These are phyloP conservation scores for Gallinago solitaria DNA, from an alignment of 2,797 vertebrate genomes.

Conservation along the genomic window DNA sequence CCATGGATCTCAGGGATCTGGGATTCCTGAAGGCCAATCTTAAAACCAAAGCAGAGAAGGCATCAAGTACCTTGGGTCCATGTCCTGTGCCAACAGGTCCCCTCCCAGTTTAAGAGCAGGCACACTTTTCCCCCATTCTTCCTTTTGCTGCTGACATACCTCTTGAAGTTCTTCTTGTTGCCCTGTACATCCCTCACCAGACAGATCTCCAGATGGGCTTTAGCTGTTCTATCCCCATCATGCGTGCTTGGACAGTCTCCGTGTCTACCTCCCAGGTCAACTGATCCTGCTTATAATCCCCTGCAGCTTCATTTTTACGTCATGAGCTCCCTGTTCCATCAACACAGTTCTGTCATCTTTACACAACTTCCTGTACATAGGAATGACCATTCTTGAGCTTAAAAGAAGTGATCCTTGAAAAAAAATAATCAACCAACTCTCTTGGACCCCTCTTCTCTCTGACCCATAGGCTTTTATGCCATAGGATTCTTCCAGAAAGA, in stretches of 20 bases:
- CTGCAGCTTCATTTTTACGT: neutral
- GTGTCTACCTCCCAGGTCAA: neutral
- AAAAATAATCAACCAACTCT: neutral
- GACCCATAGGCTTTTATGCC: neutral
- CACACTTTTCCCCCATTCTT: neutral
- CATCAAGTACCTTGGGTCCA: neutral
- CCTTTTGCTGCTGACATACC: neutral
- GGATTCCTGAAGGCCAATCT: neutral
- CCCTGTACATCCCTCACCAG: neutral
- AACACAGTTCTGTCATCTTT: neutral
- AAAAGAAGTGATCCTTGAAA: neutral
- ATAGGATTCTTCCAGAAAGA: neutral
- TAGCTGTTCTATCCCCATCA: neutral
- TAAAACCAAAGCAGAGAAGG: neutral
- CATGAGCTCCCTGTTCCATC: neutral
- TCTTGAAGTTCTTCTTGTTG: neutral
- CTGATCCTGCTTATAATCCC: neutral
- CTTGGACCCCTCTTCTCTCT: neutral
- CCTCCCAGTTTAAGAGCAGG: neutral
- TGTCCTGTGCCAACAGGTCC: neutral
- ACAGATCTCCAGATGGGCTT: neutral
- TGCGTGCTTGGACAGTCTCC: neutral
- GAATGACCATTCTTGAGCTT: neutral
- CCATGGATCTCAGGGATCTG: neutral
- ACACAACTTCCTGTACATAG: neutral